Base-by-base conservation (phyloP, 2,113 vertebrate genomes). In the Oncorhynchus nerka region DNA sequence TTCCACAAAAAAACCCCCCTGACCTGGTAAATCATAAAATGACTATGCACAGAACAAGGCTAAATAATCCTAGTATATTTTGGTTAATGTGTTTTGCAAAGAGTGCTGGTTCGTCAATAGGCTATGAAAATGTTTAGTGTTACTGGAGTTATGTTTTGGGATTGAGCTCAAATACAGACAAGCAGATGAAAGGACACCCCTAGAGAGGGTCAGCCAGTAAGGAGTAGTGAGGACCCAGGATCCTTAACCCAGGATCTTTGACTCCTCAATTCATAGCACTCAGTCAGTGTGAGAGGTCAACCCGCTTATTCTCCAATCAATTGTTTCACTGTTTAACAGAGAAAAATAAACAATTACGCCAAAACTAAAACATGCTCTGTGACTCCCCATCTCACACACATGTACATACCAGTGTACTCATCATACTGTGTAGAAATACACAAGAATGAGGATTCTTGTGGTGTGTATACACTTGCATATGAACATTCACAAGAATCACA, bases 271-370 rank as follows among this genome's bases (percentile, higher is more conserved):
- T 39, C 59, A 67, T 66, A 45, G 24, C 45, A 8, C 68, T 75
- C 78, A 28, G 66, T 19, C 26, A 11, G 55, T 75, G 78, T 75
- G 72, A 70, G 75, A 75, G 78, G 73, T 75, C 51, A 55, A 55
- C 5, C 51, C 51, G 4, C 51, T 55, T 79, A 28, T 59, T 70
- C 67, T 75, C 73, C 20, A 59, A 79, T 79, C 78, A 70, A 79
- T 75, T 74, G 62, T 75, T 79, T 75, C 15, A 67, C 59, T 67
- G 39, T 70, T 79, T 71, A 26, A 26, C 5, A 8, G 65, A 51
- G 65, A 64, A 45, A 55, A 67, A 45, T 59, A 74, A 70, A 51
- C 66, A 75, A 71, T 75, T 34, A 66, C 48, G 26, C 34, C 49
- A 13, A 51, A 51, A 15, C 49, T 15, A 9, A n/a, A 20, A 15